phyloP scores from a whole-genome alignment of 64 coral and sea anemone species.

The Dendrophyllia cribrosa region DNA sequence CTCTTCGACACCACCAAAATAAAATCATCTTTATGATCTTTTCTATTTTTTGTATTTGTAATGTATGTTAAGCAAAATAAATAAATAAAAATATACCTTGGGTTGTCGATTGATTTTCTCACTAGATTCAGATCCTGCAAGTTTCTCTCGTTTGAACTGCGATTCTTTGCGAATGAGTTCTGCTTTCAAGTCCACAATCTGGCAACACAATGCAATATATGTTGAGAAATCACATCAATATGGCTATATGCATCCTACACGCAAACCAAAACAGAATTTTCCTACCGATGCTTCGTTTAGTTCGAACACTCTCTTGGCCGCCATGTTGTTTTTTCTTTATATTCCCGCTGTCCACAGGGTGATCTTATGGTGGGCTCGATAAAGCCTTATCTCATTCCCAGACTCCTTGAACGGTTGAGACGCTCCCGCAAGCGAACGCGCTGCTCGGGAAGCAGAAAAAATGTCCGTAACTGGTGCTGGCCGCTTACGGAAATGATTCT shows the following conservation, averaged over 20 bases:
- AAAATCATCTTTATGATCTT: too few relatives aligned
- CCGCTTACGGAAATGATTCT: neutral
- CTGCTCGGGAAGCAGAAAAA: too few relatives aligned
- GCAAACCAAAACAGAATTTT: constrained; percentile 5
- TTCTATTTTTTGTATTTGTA: too few relatives aligned
- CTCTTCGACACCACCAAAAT: too few relatives aligned
- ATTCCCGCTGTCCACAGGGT: constrained; percentile 17
- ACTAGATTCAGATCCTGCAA: neutral
- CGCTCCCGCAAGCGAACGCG: neutral
- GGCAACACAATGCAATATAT: neutral
- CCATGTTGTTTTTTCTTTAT: constrained; percentile 79
- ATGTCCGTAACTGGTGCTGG: too few relatives aligned
- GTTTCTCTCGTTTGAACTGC: constrained; percentile 47
- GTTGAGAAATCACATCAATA: neutral
- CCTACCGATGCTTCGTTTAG: constrained; percentile 95
- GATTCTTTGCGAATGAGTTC: constrained; percentile 94
- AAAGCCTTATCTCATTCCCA: neutral
- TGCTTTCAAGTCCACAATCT: constrained; percentile 97
- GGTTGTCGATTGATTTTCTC: constrained; percentile 39
- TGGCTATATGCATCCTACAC: neutral
- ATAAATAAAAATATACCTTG: constrained; percentile 26
- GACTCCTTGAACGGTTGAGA: neutral
- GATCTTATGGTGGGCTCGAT: neutral
- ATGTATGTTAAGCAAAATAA: too few relatives aligned
- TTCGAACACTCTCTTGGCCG: constrained; percentile 79